phyloP scores from a whole-genome alignment of 2,113 vertebrate genomes.

The Scalopus aquaticus region DNA sequence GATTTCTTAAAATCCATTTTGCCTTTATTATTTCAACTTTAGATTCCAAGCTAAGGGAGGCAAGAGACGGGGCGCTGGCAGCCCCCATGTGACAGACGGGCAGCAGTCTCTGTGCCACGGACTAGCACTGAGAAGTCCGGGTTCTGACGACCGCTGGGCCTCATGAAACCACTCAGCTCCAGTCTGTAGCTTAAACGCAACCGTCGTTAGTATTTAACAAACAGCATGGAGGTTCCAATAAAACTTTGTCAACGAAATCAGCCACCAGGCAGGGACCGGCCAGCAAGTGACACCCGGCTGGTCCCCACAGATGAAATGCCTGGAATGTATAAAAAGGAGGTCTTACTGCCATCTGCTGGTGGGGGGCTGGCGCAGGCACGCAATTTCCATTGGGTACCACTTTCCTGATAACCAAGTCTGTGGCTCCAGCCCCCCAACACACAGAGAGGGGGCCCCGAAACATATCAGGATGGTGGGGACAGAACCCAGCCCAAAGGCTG shows the following conservation, averaged over 20 bases:
- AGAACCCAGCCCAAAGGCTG: not conserved
- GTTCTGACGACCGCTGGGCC: not conserved
- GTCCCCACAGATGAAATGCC: rapidly evolving
- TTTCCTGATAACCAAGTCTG: not conserved
- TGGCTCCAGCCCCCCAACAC: not conserved
- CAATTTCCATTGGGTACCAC: not conserved
- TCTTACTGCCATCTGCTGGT: constrained; percentile 60
- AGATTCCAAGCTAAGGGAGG: not conserved
- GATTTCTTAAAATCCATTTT: not conserved
- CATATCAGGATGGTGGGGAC: not conserved
- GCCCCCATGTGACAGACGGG: not conserved
- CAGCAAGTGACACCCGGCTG: no score
- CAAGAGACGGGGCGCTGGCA: rapidly evolving
- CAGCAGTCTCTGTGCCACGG: not conserved
- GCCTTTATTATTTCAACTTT: not conserved
- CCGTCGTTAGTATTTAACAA: rapidly evolving
- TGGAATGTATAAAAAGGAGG: not conserved
- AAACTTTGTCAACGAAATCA: not conserved
- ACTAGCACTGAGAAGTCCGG: not conserved
- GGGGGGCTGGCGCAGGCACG: rapidly evolving
- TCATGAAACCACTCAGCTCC: not conserved
- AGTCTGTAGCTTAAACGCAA: rapidly evolving
- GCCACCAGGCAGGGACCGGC: rapidly evolving
- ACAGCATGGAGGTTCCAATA: rapidly evolving
- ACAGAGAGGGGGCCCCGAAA: not conserved